Evolutionary conservation across 2,113 vertebrate species (phyloP).

Genomic region (Boulengerochromis microlepis): DNA sequence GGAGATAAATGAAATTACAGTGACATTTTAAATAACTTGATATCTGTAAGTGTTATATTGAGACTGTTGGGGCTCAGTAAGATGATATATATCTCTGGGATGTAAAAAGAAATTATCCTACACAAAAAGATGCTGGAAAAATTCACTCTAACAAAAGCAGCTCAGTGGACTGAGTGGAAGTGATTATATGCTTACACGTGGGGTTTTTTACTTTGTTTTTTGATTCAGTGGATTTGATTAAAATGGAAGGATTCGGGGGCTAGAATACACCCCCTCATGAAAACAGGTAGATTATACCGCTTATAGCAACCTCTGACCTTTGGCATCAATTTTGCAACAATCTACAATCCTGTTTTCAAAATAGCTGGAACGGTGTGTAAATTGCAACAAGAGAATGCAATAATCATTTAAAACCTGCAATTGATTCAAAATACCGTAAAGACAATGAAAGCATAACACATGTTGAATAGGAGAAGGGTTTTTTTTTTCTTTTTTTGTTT

Average conservation of each 20-base stretch:
- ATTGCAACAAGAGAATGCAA: not conserved
- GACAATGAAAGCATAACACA: not conserved
- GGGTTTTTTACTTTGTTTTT: not conserved
- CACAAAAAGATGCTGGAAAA: not conserved
- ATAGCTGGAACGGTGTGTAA: not conserved
- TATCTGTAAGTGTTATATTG: not conserved
- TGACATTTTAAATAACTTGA: not conserved
- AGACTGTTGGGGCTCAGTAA: not conserved
- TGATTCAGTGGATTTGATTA: slow-evolving; percentile 43
- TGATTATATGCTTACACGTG: slow-evolving; percentile 11
- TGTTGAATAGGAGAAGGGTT: accelerated
- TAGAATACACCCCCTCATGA: not conserved
- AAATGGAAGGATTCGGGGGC: slow-evolving; percentile 2
- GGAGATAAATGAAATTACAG: accelerated
- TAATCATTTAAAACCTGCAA: not conserved
- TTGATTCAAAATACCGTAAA: not conserved
- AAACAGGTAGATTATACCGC: not conserved
- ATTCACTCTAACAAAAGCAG: not conserved
- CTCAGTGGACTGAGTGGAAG: not conserved
- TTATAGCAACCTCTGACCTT: not conserved
- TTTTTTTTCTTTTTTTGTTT: accelerated
- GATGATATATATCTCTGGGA: not conserved
- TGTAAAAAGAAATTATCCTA: not conserved
- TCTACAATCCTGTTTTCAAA: not conserved
- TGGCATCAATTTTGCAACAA: not conserved